Evolutionary conservation across 2,797 vertebrate species (phyloP).

Genomic region (Takifugu rubripes): DNA sequence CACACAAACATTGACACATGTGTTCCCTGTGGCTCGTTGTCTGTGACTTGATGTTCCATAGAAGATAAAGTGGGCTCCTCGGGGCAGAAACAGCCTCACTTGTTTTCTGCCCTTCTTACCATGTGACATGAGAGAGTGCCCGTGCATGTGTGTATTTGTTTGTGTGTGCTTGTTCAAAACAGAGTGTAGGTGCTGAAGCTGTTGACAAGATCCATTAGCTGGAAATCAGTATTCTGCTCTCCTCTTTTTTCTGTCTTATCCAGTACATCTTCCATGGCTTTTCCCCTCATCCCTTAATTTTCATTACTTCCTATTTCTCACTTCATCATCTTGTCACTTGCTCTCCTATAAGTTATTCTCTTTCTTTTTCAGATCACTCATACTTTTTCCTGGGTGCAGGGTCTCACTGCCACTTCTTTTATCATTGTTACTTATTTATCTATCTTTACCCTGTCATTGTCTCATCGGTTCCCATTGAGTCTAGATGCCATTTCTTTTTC

Average conservation of each 20-base stretch:
- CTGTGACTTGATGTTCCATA: constrained; percentile 56
- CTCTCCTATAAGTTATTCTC: constrained; percentile 14
- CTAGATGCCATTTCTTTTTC: constrained; percentile 5
- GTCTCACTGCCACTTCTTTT: constrained; percentile 2
- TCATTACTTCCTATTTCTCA: constrained; percentile 20
- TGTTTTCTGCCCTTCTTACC: constrained; percentile 37
- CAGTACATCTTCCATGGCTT: constrained; percentile 23
- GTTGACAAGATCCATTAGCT: constrained; percentile 46
- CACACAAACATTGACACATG: constrained; percentile 8
- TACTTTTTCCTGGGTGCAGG: not conserved
- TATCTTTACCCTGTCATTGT: constrained; percentile 4
- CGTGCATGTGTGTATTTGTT: constrained; percentile 11
- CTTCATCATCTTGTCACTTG: constrained; percentile 33
- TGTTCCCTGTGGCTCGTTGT: constrained; percentile 46
- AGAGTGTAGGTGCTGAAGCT: constrained; percentile 29
- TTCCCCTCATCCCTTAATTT: constrained; percentile 37
- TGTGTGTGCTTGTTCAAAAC: constrained; percentile 16
- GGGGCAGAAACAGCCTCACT: constrained; percentile 53
- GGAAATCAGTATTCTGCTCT: constrained; percentile 37
- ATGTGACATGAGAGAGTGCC: constrained; percentile 25
- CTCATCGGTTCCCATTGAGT: constrained; percentile 12
- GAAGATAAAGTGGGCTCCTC: constrained; percentile 56
- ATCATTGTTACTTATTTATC: constrained; percentile 22
- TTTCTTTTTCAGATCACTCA: constrained; percentile 16
- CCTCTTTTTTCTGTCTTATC: constrained; percentile 20